phyloP scores from a whole-genome alignment of 2,797 vertebrate genomes.

The Strix occidentalis region DNA sequence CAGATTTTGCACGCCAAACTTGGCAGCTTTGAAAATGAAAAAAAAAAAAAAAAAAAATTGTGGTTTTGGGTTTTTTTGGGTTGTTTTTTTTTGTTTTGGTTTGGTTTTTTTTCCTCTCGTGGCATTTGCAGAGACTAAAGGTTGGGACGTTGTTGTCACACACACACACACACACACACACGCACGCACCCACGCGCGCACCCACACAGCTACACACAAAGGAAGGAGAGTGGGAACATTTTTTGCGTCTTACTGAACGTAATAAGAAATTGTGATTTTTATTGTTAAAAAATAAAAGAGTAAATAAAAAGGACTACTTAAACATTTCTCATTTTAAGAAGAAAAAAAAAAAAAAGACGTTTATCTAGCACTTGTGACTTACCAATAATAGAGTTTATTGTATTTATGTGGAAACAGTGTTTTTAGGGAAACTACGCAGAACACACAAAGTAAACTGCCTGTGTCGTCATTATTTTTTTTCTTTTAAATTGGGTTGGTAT shows the following conservation, averaged over 20 bases:
- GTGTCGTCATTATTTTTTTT: slow-evolving; percentile 37
- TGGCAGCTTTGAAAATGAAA: slow-evolving; percentile 76
- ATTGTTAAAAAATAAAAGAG: slow-evolving; percentile 46
- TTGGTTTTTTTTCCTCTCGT: slow-evolving; percentile 35
- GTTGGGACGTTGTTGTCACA: slow-evolving; percentile 62
- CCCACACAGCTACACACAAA: slow-evolving; percentile 29
- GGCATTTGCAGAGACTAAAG: slow-evolving; percentile 66
- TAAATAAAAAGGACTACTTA: slow-evolving; percentile 76
- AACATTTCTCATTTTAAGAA: slow-evolving; percentile 83
- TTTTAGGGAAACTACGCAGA: slow-evolving; percentile 78
- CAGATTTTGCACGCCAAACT: slow-evolving; percentile 78
- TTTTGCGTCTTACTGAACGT: slow-evolving; percentile 69
- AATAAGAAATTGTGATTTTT: slow-evolving; percentile 75
- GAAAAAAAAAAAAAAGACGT: slow-evolving; percentile 47
- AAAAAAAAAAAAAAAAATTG: neutral
- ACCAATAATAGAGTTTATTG: slow-evolving; percentile 80
- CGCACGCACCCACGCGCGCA: neutral
- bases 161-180: neutral
- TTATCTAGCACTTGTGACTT: slow-evolving; percentile 88
- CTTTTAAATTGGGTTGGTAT: slow-evolving; percentile 48
- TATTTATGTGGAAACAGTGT: slow-evolving; percentile 89
- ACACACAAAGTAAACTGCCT: slow-evolving; percentile 72
- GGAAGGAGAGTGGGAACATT: slow-evolving; percentile 54
- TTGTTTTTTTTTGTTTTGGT: neutral
- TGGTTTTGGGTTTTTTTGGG: neutral